phyloP scores from a whole-genome alignment of 1,140 invertebrate genomes.

The Grapholita molesta region DNA sequence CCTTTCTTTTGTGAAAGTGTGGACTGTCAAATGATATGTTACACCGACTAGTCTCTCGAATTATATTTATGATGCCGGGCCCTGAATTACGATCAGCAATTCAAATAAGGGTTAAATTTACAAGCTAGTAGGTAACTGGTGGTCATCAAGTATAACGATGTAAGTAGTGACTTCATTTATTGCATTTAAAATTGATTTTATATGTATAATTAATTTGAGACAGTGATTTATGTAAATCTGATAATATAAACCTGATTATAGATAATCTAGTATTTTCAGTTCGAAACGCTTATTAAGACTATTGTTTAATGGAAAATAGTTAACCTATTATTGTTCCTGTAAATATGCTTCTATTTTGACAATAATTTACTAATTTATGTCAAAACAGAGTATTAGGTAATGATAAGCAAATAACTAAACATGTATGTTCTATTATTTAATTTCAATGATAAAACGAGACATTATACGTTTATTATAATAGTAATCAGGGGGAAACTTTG shows the following conservation, averaged over 20 bases:
- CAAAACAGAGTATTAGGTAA: constrained; percentile 14
- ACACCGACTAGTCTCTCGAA: neutral
- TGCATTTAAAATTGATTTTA: constrained; percentile 14
- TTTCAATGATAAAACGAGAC: neutral
- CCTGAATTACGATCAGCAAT: neutral
- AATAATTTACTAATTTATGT: constrained; percentile 18
- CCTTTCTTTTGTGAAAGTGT: neutral
- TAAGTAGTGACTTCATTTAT: constrained; percentile 6
- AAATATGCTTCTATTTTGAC: constrained; percentile 16
- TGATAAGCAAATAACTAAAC: constrained; percentile 10
- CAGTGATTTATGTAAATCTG: neutral
- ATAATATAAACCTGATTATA: neutral
- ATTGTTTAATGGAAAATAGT: neutral
- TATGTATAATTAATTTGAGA: neutral
- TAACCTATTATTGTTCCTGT: constrained; percentile 13
- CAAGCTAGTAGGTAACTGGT: neutral
- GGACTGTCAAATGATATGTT: constrained; percentile 1
- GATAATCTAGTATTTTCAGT: neutral
- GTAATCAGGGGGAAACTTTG: neutral
- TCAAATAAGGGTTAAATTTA: neutral
- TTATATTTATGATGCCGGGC: neutral
- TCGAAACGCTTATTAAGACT: neutral
- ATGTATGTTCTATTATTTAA: neutral
- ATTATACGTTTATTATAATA: neutral
- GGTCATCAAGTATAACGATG: neutral